A percentile compares a stretch with the other conserved stretches of the same genome.
phyloP scores from a whole-genome alignment of 2,797 vertebrate species.

The Pristis pectinata region DNA sequence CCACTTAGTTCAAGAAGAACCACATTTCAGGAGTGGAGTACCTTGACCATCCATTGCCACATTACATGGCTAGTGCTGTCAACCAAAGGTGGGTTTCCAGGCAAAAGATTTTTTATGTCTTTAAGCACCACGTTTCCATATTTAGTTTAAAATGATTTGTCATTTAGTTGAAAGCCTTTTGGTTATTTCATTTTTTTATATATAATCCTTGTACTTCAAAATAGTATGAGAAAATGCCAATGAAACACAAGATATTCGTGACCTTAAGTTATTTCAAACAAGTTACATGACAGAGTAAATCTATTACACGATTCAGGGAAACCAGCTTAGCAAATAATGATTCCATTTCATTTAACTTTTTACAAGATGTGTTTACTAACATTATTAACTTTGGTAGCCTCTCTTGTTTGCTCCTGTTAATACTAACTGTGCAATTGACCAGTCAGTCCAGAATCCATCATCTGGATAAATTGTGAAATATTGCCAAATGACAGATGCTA shows the following conservation, averaged over 20 bases:
- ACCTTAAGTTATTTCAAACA: neutral
- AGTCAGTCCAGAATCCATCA: neutral
- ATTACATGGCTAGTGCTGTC: no score
- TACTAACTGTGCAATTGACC: conserved; percentile 4
- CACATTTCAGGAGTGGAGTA: no score
- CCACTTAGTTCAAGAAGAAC: no score
- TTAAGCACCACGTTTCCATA: neutral
- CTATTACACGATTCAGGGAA: neutral
- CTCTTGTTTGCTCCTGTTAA: conserved; percentile 27
- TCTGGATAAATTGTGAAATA: conserved; percentile 24
- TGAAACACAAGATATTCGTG: neutral
- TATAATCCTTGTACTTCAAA: neutral
- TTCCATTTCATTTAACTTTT: neutral
- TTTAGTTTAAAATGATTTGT: neutral
- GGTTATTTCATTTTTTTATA: conserved; percentile 1
- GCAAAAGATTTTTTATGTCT: neutral
- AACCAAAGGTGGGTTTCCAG: no score
- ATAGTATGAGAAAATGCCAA: neutral
- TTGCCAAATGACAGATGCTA: neutral
- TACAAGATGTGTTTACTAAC: neutral
- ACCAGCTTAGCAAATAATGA: neutral
- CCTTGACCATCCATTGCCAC: no score
- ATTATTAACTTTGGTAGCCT: neutral
- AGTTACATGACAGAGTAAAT: neutral
- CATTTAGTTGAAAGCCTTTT: neutral